Evolutionary conservation across 2,888 invertebrate species (phyloP).

Genomic region (Zaprionus bogoriensis): DNA sequence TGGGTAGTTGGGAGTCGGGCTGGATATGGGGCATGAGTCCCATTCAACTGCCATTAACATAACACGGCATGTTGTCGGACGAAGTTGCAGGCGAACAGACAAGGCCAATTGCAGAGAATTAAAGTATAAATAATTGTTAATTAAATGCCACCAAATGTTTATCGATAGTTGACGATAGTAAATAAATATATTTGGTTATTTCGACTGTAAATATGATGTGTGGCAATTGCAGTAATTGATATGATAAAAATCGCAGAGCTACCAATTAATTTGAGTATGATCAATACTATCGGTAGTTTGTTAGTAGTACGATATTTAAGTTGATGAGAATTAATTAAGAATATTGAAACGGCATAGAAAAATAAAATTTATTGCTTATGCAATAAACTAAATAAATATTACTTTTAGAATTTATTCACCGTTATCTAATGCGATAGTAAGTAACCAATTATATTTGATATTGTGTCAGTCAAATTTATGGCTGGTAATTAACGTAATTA

Average conservation of each 20-base stretch:
- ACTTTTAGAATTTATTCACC: too few relatives aligned
- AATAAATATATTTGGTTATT: background rate
- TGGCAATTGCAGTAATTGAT: background rate
- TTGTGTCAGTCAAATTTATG: too few relatives aligned
- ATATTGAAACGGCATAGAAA: too few relatives aligned
- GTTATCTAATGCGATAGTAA: too few relatives aligned
- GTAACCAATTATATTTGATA: too few relatives aligned
- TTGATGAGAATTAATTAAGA: too few relatives aligned
- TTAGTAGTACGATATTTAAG: too few relatives aligned
- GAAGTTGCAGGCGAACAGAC: slow-evolving; percentile 8
- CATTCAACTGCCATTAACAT: slow-evolving; percentile 49
- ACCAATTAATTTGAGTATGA: background rate
- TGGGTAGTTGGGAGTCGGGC: too few relatives aligned
- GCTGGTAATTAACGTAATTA: too few relatives aligned
- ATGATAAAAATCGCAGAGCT: background rate
- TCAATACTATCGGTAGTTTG: background rate
- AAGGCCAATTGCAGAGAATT: slow-evolving; percentile 48
- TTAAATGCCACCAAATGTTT: slow-evolving; percentile 43
- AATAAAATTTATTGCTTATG: too few relatives aligned
- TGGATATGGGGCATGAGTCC: background rate
- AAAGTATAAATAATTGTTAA: slow-evolving; percentile 64
- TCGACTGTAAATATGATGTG: background rate
- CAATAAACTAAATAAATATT: too few relatives aligned
- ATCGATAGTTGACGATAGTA: background rate
- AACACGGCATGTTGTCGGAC: slow-evolving; percentile 40